A percentile compares a stretch with the other conserved stretches of the same genome.
Conservation (phyloP, 2,888 invertebrate species). For the Eristalis pertinax region DNA sequence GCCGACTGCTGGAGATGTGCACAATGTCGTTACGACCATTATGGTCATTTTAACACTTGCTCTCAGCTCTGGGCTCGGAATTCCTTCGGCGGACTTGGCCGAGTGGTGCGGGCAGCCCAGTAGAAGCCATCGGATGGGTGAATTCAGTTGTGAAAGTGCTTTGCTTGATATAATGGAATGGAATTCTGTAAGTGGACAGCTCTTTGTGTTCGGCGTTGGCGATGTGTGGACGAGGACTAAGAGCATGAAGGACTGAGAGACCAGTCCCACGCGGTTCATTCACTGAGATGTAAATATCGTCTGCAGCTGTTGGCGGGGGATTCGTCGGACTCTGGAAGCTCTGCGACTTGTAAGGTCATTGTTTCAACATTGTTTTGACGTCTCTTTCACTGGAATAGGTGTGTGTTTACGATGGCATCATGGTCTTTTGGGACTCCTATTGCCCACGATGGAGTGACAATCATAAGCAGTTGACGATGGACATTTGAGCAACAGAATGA, state of each 20-base stretch:
- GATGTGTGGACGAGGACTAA: neutral
- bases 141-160: neutral
- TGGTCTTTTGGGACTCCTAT: too few relatives aligned
- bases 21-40: slow-evolving; percentile 51
- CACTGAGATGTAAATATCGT: neutral
- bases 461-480: too few relatives aligned
- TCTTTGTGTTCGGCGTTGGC: neutral
- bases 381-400: neutral
- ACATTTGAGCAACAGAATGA: too few relatives aligned
- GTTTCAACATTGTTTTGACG: neutral
- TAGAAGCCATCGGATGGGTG: slow-evolving; percentile 4
- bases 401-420: too few relatives aligned
- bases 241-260: neutral
- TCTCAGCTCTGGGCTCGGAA: slow-evolving; percentile 25
- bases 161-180: neutral
- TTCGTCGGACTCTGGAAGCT: neutral
- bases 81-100: slow-evolving; percentile 16
- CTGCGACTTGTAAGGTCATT: neutral
- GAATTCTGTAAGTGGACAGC: neutral
- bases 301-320: neutral
- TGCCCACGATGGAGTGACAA: too few relatives aligned
- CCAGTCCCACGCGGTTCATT: neutral
- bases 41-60: slow-evolving; percentile 55
- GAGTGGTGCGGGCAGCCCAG: slow-evolving; percentile 7
- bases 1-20: slow-evolving; percentile 22